Percentiles rank a stretch among this genome's conserved stretches.
Evolutionary conservation across 2,113 vertebrate species (phyloP).

Genomic region (Pygoscelis adeliae): DNA sequence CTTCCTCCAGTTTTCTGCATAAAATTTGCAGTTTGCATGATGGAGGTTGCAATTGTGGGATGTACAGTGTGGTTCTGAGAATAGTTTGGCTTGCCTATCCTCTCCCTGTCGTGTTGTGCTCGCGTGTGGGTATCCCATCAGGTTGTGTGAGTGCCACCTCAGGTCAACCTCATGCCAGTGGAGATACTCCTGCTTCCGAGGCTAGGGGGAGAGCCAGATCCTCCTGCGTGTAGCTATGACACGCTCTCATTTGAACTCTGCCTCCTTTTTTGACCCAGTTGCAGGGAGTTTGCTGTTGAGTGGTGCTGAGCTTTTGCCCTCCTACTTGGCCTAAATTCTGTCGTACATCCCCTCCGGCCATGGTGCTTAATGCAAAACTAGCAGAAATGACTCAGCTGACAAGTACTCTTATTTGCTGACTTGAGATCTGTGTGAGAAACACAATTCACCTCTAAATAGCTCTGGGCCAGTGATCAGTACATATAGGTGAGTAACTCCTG

Average conservation of each 20-base stretch:
- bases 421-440: neutral
- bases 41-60: neutral
- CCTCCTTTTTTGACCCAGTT: neutral
- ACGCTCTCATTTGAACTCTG: neutral
- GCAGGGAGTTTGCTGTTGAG: neutral
- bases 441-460: conserved; percentile 1
- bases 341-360: neutral
- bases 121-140: neutral
- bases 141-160: neutral
- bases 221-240: neutral
- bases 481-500: neutral
- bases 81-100: neutral
- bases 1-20: neutral
- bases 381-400: conserved; percentile 40
- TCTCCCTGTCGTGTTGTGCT: neutral
- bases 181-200: neutral
- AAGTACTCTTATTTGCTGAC: conserved; percentile 11
- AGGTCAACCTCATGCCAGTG: neutral
- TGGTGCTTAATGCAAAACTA: conserved; percentile 18
- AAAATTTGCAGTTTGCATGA: neutral
- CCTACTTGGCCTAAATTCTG: conserved; percentile 8
- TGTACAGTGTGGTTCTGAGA: neutral
- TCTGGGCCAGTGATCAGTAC: neutral
- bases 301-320: neutral
- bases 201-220: neutral